These are phyloP conservation scores for Macquaria australasica DNA, from an alignment of 2,113 vertebrate species.

Conservation along the genomic window DNA sequence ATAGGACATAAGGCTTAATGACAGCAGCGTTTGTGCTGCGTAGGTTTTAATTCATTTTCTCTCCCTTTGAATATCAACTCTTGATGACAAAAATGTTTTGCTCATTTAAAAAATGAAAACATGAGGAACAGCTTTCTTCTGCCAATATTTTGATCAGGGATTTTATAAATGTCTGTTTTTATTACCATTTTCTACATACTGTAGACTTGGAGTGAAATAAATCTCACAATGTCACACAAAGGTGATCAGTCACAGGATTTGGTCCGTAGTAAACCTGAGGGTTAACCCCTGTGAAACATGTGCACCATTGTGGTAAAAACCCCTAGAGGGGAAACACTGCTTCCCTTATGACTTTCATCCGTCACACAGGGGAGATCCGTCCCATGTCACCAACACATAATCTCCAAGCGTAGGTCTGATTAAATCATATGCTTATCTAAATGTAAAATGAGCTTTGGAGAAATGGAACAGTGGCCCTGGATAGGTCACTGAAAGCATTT, in stretches of 20 bases:
- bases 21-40: conserved; percentile 23
- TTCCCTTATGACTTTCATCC: conserved; percentile 66
- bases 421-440: conserved; percentile 74
- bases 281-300: conserved; percentile 38
- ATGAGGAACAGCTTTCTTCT: neutral
- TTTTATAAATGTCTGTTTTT: neutral
- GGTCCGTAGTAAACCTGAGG: conserved; percentile 20
- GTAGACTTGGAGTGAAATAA: neutral
- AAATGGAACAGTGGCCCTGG: conserved; percentile 44
- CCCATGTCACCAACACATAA: conserved; percentile 59
- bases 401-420: conserved; percentile 64
- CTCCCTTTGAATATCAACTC: conserved; percentile 27
- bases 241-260: neutral
- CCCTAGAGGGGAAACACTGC: conserved; percentile 33
- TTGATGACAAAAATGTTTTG: conserved; percentile 13
- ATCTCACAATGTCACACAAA: neutral
- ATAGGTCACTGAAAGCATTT: conserved; percentile 48
- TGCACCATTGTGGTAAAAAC: conserved; percentile 39
- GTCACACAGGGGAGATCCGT: conserved; percentile 54
- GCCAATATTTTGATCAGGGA: conserved; percentile 14
- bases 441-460: conserved; percentile 70
- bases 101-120: neutral
- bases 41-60: conserved; percentile 28
- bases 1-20: conserved; percentile 34
- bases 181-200: neutral